Evolutionary conservation across 2,113 vertebrate genomes (phyloP), one percentile per base, ranked within the genome.

Genomic region (Piprites chloris): DNA sequence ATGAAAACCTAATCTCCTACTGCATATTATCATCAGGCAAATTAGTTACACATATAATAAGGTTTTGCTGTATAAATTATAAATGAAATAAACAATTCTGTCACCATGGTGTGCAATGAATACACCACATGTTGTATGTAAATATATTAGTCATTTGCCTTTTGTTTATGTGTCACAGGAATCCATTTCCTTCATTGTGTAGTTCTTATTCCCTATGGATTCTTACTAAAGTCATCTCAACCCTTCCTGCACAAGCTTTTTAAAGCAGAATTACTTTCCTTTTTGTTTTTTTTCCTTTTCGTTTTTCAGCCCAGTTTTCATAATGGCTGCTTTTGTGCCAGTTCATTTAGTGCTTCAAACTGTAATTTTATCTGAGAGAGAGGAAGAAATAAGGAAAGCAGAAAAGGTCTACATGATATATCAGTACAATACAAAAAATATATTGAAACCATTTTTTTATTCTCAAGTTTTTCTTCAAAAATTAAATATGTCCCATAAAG

Each of bases 21-120:
- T 80, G 90, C 97, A 97, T 96, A 97, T 97, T 98, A 98, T 98
- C 97, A 97, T 98, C 97, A 96, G 97, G 96, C 95, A 98, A 97
- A 98, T 98, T 98, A 98, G 97, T 98, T 98, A 98, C 98, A 98
- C 98, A 97, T 98, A 97, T 98, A 98, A 98, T 98, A 98, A 98
- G 98, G 91, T 98, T 98, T 98, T 97, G 55, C 91, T 91, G 94
- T 95, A 98, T 98, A 98, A 98, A 98, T 98, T 98, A 98, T 98
- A 98, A 98, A 98, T 98, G 98, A 98, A 98, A 98, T 98, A 98
- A 98, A 97, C 98, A 98, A 96, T 97, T 96, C 96, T 98, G 97
- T 98, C 97, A 98, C 97, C 93, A 78, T 96, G 95, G 98, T 96
- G 97, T 97, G 97, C 97, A 97, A 97, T 97, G 97, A 98, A 98